Base-by-base conservation (phyloP, 2,797 vertebrate species). In the Knipowitschia caucasica region DNA sequence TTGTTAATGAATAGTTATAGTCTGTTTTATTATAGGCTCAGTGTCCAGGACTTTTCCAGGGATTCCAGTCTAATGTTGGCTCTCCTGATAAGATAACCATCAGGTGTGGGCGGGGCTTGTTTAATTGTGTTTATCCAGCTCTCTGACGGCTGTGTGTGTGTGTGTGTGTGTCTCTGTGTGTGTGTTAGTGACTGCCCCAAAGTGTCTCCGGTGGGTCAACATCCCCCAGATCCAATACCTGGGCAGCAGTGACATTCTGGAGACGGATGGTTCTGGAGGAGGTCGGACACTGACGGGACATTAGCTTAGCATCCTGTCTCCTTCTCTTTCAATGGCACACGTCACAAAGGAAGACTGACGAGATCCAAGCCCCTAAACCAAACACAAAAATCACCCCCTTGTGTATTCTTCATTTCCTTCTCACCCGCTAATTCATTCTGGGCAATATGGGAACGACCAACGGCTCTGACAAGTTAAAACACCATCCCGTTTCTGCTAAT, bases 41-140 rank as follows among this genome's bases (percentile, higher is more conserved):
- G 8, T 21, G 36, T 36, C 17, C 46, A 44, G 45, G n/a, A n/a
- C n/a, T n/a, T n/a, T n/a, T n/a, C n/a, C n/a, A n/a, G n/a, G n/a
- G 71, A 15, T 33, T 30, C 10, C 27, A 23, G 40, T 39, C 66
- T 74, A 66, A 73, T 77, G 80, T 82, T 83, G 70, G 76, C 61
- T 59, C 69, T 36, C 7, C 53, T 84, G 86, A 87, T 87, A 86
- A 89, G 87, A 88, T 85, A 84, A 86, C 76, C 76, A 56, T 72
- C 77, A 81, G 72, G 79, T 2, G 66, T 66, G 73, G 84, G 84
- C 33, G 78, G 71, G 60, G 77, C 62, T 10, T 11, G n/a, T 78
- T 82, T 77, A 78, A 85, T 75, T 84, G 72, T 84, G 75, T 88
- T 88, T 86, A 85, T 84, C 69, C 67, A 67, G 61, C 62, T 67